Conservation (phyloP, 2,797 vertebrate genomes). For the Astyanax mexicanus region DNA sequence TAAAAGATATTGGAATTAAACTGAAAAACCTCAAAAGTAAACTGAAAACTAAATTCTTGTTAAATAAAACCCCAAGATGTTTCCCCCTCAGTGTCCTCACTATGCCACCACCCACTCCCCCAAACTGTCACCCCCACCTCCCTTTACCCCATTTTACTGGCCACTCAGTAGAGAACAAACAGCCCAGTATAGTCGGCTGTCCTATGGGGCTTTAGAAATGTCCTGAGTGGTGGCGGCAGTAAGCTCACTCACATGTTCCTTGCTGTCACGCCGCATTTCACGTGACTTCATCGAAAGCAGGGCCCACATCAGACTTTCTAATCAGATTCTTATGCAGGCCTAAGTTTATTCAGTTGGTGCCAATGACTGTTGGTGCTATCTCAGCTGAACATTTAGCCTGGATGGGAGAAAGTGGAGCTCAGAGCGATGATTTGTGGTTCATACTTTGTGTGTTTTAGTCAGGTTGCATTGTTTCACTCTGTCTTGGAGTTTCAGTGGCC, state of each 20-base stretch:
- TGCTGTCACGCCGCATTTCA: conserved; percentile 45
- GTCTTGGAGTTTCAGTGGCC: background rate
- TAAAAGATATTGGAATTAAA: too few species aligned
- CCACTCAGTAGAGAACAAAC: conserved; percentile 56
- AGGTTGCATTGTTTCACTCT: conserved; percentile 27
- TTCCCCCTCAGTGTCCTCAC: background rate
- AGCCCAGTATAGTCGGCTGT: conserved; percentile 69
- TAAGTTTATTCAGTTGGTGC: background rate
- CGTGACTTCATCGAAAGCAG: conserved; percentile 49
- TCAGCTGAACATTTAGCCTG: background rate
- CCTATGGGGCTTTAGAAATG: conserved; percentile 67
- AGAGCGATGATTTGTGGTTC: too few species aligned
- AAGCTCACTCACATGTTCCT: conserved; percentile 48
- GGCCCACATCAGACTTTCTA: background rate
- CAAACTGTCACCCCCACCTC: background rate
- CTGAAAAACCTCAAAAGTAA: too few species aligned
- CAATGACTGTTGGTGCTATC: background rate
- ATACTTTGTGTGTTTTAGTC: conserved; percentile 16
- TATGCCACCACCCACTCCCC: background rate
- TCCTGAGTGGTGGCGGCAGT: conserved; percentile 60
- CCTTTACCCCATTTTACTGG: conserved; percentile 43
- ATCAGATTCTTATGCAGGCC: background rate
- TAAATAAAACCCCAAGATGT: background rate
- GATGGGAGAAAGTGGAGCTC: background rate
- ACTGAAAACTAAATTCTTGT: too few species aligned